Base-by-base conservation (phyloP, 2,888 invertebrate genomes). In the Acronicta psi region DNA sequence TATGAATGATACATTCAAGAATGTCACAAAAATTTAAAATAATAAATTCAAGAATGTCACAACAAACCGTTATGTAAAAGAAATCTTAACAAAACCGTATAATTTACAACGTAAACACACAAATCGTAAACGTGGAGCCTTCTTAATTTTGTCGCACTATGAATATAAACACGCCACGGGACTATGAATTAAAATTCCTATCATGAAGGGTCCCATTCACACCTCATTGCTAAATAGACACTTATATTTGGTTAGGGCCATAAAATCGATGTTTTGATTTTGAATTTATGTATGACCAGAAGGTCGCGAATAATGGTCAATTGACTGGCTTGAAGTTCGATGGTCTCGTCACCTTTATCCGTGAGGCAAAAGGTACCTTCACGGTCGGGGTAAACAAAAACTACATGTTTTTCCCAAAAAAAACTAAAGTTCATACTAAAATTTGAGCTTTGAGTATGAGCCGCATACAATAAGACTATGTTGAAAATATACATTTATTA, bases 51-150 rank as follows among this genome's bases (percentile, higher is more conserved):
- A 60, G 62, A 71, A 69, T 73, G 64, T 63, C 55, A 16, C 46
- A 57, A 62, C 42, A 44, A 42, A 64, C 75, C 62, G 73, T 64
- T 73, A 66, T 56, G 44, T 62, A 25, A 59, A 25, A 68, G 53
- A 60, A 66, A 57, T 53, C 42, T 53, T 53, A 46, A 67, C 45
- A 65, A 69, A 71, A 61, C 53, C 20, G 59, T 60, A 71, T 59
- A 73, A 50, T 64, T 75, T 68, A 73, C 36, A 56, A 67, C 47
- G 58, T 60, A 74, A 73, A 74, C 71, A 72, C 45, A 57, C 49
- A 47, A 55, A 54, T 61, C 56, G 58, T 74, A 63, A 61, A 65
- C 38, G 55, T 46, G 20, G 45, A 17, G 23, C 47, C 72, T 47
- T 56, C 60, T 74, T 63, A 41, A 45, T 58, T 49, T 51, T 11